Base-by-base conservation (phyloP, 1,140 invertebrate genomes). In the Neodiprion fabricii region DNA sequence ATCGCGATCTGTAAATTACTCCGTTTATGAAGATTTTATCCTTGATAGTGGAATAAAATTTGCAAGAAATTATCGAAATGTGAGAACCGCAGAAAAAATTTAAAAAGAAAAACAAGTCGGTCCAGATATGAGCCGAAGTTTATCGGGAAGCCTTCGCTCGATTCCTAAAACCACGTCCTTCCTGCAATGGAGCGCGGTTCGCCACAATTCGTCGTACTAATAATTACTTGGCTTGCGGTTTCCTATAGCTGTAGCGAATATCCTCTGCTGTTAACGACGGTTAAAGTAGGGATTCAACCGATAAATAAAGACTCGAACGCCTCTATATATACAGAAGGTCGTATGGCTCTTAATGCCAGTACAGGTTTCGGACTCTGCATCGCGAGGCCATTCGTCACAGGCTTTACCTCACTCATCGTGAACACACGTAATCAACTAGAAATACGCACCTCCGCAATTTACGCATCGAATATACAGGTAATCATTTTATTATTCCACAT, bases 311-410 rank as follows among this genome's bases (percentile, higher is more conserved):
- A 7, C 53, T 61, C 9, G 4, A 0, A 61, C 28, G 53, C 11
- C 53, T 61, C 53, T 61, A 61, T 61, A 61, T 61, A 61, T 14
- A 61, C 53, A 17, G 53, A 61, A 61, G 53, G 53, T 61, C 53
- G 53, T 61, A 12, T 17, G 11, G 53, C n/a, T 61, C 53, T 61
- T 17, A 61, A 61, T 9, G 53, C 53, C 53, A 61, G n/a, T 61
- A 61, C 11, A 14, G n/a, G 53, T 61, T 17, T 61, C 28, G 28
- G 28, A 40, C 28, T 40, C 28, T 40, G 28, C 2, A 2, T 40
- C 5, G 28, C 28, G 28, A 40, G 28, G 1, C 28, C 5, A 40
- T 40, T 40, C 1, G 28, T 40, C 28, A 40, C 28, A 40, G 28
- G 28, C 28, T 40, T 1, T 5, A 40, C 28, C 28, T 40, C 28